Evolutionary conservation across 2,797 vertebrate species (phyloP), one percentile per base, ranked within the genome.

Genomic region (Phalloptychus januarius): DNA sequence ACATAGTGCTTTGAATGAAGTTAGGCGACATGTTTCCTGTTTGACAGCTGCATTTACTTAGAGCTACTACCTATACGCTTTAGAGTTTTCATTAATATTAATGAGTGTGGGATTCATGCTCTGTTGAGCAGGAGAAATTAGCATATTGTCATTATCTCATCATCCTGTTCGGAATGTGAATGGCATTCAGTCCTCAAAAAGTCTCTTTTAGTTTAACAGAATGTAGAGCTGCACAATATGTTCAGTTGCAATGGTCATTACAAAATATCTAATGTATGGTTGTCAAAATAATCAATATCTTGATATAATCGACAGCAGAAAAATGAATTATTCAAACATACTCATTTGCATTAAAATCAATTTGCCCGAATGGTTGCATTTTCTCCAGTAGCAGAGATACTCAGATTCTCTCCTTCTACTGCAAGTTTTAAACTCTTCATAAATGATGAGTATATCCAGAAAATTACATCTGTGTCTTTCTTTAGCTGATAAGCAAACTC

Each of bases 11-110:
- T 74, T 61, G 28, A 67, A 76, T 72, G 67, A 67, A 79, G 74
- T 52, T 71, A 52, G 48, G 40, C 44, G 56, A 71, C 74, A 42
- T n/a, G 54, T 13, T 63, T 52, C 20, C n/a, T 79, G 10, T 65
- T 69, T 63, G 67, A 79, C 28, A 72, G 7, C 40, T 11, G 6
- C 40, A 83, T 81, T 87, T 69, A 77, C 83, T 80, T 84, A 28
- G 75, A 77, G 75, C 58, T 44, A 16, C 25, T 73, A 72, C 46
- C 61, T 33, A 3, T 61, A 45, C 20, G 38, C 45, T 33, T 31
- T 23, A 45, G 58, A 54, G 61, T 77, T 82, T 82, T 72, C 44
- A 46, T 77, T 18, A 78, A 69, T 79, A 81, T 78, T 77, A 81
- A 85, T 83, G n/a, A 83, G 77, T 50, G 31, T 63, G 40, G 76